Evolutionary conservation across 1,140 invertebrate genomes (phyloP).

Genomic region (Protaetia brevitarsis): DNA sequence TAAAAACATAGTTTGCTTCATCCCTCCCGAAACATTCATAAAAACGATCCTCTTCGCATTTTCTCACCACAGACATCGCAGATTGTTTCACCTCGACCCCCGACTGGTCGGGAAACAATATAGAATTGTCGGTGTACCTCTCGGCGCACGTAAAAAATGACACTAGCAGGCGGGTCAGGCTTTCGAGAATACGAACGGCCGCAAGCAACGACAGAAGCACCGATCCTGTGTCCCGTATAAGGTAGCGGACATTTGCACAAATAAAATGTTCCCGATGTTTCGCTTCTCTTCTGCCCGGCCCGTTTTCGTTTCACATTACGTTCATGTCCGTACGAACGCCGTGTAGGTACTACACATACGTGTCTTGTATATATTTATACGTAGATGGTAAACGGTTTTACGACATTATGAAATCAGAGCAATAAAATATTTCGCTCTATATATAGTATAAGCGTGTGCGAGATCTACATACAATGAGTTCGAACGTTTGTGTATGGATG

Average conservation of each 20-base stretch:
- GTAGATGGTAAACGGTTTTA: constrained; percentile 25
- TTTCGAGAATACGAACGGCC: not conserved
- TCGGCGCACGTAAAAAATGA: constrained; percentile 5
- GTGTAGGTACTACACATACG: too few species aligned
- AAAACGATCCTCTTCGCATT: too few species aligned
- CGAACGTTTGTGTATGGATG: not conserved
- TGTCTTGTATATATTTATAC: not conserved
- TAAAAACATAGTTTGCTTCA: too few species aligned
- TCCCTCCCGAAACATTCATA: too few species aligned
- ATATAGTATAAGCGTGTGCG: constrained; percentile 24
- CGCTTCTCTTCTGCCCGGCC: not conserved
- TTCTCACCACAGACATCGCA: too few species aligned
- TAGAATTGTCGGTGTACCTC: constrained; percentile 10
- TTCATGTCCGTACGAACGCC: too few species aligned
- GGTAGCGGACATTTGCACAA: constrained; percentile 22
- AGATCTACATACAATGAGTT: constrained; percentile 20
- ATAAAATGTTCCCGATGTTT: constrained; percentile 16
- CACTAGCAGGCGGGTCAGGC: too few species aligned
- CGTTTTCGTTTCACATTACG: too few species aligned
- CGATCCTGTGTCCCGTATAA: constrained; percentile 17
- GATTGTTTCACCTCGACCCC: too few species aligned
- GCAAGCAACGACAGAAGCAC: constrained; percentile 1
- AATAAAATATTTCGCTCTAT: constrained; percentile 25
- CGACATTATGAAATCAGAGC: constrained; percentile 25
- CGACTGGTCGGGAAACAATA: too few species aligned